Conservation (phyloP, 2,113 vertebrate species). For the Ia io region DNA sequence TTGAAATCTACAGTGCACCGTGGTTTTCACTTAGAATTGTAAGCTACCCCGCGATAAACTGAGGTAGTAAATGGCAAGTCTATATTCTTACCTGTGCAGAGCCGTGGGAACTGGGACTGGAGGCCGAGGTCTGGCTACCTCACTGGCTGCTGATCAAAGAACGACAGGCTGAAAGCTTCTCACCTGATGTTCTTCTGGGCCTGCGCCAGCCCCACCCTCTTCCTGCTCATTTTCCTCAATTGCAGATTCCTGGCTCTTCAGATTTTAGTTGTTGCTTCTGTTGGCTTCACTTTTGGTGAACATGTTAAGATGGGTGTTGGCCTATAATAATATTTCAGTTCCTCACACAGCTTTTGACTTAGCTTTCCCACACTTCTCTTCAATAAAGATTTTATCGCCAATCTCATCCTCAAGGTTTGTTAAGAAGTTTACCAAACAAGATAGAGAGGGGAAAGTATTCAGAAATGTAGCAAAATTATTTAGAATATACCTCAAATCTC, state of each 20-base stretch:
- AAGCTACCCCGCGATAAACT: too few relatives aligned
- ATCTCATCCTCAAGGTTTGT: not conserved
- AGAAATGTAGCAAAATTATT: not conserved
- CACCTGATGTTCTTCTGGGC: not conserved
- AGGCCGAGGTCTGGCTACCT: too few relatives aligned
- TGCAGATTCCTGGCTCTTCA: not conserved
- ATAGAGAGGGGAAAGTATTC: too few relatives aligned
- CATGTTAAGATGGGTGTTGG: not conserved
- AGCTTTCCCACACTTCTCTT: not conserved
- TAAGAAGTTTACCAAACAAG: not conserved
- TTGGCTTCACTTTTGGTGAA: not conserved
- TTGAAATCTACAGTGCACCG: not conserved
- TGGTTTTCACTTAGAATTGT: not conserved
- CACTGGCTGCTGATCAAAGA: too few relatives aligned
- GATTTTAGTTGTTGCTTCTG: not conserved
- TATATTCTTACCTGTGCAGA: not conserved
- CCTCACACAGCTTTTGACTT: not conserved
- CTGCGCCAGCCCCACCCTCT: fast-evolving
- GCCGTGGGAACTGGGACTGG: too few relatives aligned
- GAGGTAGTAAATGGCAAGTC: not conserved
- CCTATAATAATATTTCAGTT: not conserved
- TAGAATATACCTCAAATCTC: not conserved
- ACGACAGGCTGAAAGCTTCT: fast-evolving
- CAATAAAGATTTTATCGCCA: not conserved
- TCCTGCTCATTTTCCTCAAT: not conserved